Base-by-base conservation (phyloP, 2,797 vertebrate species). In the Glyptemys insculpta region DNA sequence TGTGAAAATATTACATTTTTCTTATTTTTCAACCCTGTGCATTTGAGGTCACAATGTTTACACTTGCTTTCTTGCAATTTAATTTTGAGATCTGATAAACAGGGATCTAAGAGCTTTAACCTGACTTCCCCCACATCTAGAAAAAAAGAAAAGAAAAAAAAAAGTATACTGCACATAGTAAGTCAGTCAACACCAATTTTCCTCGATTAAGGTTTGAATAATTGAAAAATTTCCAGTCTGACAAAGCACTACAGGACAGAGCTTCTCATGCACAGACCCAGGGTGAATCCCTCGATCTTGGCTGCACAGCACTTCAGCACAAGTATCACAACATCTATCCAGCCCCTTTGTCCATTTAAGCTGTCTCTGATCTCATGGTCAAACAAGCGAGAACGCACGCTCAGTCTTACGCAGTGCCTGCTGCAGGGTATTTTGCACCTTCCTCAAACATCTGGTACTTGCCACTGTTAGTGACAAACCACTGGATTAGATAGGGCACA, bases 341-440 rank as follows among this genome's bases (percentile, higher is more conserved):
- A 12, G 37, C 31, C 84, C 41, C 37, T 79, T 31, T 41, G 65
- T 6, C 19, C 34, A 78, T 78, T 19, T 56, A 56, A 0, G 4
- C 11, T 14, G 1, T 34, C 53, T 81, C 54, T 44, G 27, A 83
- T 53, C 76, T 87, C 57, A 49, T 14, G 16, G 37, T n/a, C 44
- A 79, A 0, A 0, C 62, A 52, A 82, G 57, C 1, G 1, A 82
- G 4, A 83, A 21, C 1, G 0, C 27, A 74, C 2, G 5, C 50
- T 78, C 3, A 23, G 37, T 41, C 68, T 72, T 41, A 72, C 12
- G 23, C 11, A 12, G 68, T 78, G 74, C 74, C 74, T 31, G 47
- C 74, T 78, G 15, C 25, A 78, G 27, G 15, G 25, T 31, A 12
- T 79, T 86, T 76, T 34, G 21, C 1, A 1, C 53, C 31, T 34